Percentiles rank a stretch among this genome's conserved stretches.
These are phyloP conservation scores for Spialia ferax DNA, from an alignment of 2,888 invertebrate genomes.

Conservation along the genomic window DNA sequence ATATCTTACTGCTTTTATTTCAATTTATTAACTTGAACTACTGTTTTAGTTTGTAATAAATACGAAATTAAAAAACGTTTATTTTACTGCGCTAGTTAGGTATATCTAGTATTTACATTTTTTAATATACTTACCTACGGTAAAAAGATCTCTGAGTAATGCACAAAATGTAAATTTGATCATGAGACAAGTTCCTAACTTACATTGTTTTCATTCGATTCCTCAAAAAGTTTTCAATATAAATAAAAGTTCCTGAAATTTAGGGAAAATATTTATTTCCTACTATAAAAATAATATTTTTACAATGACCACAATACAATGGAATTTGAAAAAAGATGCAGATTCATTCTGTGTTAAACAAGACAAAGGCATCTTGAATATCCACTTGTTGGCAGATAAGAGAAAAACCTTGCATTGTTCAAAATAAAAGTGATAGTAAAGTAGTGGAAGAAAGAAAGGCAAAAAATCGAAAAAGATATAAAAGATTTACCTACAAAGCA, in stretches of 20 bases:
- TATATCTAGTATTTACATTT: no score
- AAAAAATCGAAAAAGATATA: neutral
- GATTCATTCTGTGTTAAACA: neutral
- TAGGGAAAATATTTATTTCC: neutral
- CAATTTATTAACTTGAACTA: no score
- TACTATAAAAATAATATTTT: neutral
- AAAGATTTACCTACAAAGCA: constrained; percentile 6
- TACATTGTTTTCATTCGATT: neutral
- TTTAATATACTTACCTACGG: no score
- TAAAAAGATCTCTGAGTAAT: no score
- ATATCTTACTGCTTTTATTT: no score
- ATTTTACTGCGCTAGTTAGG: no score
- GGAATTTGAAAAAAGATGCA: constrained; percentile 9
- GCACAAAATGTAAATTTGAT: no score
- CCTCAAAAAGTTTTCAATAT: neutral
- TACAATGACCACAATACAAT: constrained; percentile 1
- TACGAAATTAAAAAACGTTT: no score
- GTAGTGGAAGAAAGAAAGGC: constrained; percentile 6
- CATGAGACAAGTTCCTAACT: no score
- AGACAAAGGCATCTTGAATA: constrained; percentile 14
- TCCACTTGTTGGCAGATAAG: constrained; percentile 11
- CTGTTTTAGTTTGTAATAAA: no score
- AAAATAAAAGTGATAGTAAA: constrained; percentile 8
- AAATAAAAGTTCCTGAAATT: neutral
- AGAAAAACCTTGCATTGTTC: constrained; percentile 10